Conservation (phyloP, 2,797 vertebrate species). For the Pseudochromis fuscus region DNA sequence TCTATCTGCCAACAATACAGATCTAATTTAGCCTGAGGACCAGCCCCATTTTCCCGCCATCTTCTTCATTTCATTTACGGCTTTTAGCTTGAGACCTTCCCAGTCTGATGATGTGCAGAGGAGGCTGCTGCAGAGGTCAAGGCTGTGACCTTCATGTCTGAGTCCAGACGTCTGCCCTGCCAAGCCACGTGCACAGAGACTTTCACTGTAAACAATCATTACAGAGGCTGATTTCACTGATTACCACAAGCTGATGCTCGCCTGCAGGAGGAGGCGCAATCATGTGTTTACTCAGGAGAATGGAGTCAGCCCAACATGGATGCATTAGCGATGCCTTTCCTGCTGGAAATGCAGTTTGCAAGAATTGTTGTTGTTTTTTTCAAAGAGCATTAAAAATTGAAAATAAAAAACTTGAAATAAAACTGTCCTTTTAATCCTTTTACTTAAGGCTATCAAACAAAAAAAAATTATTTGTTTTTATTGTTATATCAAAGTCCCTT, state of each 20-base stretch:
- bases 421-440: no score
- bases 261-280: background rate
- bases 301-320: no score
- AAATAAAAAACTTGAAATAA: no score
- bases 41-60: conserved; percentile 11
- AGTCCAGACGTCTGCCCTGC: background rate
- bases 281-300: background rate
- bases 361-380: no score
- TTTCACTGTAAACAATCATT: background rate
- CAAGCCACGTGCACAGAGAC: no score
- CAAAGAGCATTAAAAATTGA: no score
- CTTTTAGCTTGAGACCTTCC: conserved; percentile 1
- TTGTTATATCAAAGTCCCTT: no score
- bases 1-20: conserved; percentile 41
- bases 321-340: no score
- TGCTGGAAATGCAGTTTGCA: no score
- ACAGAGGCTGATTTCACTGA: conserved; percentile 14
- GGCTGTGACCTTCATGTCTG: conserved; percentile 21
- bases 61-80: conserved; percentile 23
- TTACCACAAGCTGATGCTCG: background rate
- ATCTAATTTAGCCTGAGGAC: conserved; percentile 54
- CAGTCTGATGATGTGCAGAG: background rate
- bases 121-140: conserved; percentile 9
- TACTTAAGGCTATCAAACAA: no score
- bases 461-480: no score